Conservation (phyloP, 2,113 vertebrate genomes). For the Neodon shergylaensis region DNA sequence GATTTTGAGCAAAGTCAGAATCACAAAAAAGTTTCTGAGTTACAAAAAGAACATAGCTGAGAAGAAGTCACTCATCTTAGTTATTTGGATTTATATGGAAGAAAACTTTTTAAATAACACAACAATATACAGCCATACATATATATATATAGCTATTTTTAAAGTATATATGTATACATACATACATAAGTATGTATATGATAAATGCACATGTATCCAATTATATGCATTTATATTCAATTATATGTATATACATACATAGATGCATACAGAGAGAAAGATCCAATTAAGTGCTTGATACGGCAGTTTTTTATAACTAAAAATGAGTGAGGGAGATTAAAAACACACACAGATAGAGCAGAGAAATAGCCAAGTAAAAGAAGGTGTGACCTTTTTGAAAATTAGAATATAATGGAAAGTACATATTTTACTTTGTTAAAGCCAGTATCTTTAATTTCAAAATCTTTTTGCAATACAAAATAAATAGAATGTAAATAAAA, state of each 20-base stretch:
- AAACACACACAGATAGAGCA: neutral
- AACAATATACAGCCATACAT: neutral
- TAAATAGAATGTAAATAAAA: constrained; percentile 21
- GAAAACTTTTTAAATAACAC: neutral
- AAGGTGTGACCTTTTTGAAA: neutral
- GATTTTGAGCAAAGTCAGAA: neutral
- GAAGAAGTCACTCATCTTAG: neutral
- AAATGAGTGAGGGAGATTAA: neutral
- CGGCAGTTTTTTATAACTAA: neutral
- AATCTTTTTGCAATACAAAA: neutral
- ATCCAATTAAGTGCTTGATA: neutral
- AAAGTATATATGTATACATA: neutral
- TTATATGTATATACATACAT: neutral
- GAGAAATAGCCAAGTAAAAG: neutral
- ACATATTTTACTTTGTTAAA: constrained; percentile 2
- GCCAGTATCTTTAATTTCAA: neutral
- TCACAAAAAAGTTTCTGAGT: neutral
- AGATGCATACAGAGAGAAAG: neutral
- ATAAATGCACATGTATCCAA: neutral
- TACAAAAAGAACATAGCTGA: neutral
- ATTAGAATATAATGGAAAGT: neutral
- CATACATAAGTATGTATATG: neutral
- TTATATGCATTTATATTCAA: neutral
- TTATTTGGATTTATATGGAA: neutral
- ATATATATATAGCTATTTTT: too few species aligned